Conservation (phyloP, 2,113 vertebrate genomes). For the Psilopsiagon aymara region DNA sequence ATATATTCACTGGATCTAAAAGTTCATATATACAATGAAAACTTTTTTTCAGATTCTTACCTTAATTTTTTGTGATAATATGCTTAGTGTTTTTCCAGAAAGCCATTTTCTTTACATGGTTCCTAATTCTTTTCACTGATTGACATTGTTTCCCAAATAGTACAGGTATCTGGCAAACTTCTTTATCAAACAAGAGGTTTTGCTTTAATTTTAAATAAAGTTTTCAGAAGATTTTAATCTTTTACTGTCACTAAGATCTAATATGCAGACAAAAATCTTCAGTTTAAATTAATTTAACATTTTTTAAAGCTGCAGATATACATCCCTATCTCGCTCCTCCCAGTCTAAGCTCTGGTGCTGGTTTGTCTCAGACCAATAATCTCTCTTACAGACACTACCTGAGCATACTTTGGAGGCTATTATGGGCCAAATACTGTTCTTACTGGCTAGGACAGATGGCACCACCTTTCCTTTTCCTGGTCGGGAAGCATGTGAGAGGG, state of each 20-base stretch:
- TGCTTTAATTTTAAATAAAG: not conserved
- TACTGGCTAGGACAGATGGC: not conserved
- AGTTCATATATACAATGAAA: not conserved
- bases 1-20: not conserved
- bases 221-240: not conserved
- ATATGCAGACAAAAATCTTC: not conserved
- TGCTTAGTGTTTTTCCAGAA: not conserved
- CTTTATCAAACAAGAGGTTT: not conserved
- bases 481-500: not conserved
- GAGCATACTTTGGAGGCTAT: not conserved
- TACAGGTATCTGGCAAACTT: not conserved
- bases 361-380: not conserved
- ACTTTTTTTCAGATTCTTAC: not conserved
- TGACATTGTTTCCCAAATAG: not conserved
- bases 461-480: fast-evolving
- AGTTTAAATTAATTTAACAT: not conserved
- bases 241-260: not conserved
- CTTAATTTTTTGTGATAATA: not conserved
- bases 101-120: not conserved
- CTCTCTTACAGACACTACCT: not conserved
- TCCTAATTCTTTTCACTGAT: not conserved
- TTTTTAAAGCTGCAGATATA: not conserved
- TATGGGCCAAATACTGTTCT: not conserved
- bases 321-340: not conserved
- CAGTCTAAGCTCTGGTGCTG: not conserved